Base-by-base conservation (phyloP, 2,888 invertebrate species). In the Cordilura impudica region DNA sequence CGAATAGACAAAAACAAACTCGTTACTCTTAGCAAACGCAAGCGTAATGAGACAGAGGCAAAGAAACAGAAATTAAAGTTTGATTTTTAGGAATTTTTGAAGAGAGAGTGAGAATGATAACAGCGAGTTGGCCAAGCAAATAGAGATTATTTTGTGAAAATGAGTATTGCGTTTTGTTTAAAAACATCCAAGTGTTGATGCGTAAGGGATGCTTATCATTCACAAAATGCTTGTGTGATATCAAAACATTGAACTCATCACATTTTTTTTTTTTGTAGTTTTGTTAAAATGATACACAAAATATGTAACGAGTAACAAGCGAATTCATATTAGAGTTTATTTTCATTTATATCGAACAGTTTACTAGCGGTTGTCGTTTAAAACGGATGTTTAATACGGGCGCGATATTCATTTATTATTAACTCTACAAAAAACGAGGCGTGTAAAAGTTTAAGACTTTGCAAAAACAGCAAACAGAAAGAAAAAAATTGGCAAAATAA, bases 301-400 rank as follows among this genome's bases (percentile, higher is more conserved):
- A 53, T 70, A 69, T 58, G 61, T 67, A 75, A 79, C 79, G 79
- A 79, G 79, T 79, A 60, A 43, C 49, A 53, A 70, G 49, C 56
- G 69, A 76, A 76, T 76, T 43, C 54, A 74, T 70, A 39, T 49
- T 79, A 67, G 63, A 67, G 71, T 75, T 56, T 75, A 70, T 63
- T 71, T 75, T 71, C 21, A 56, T 47, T 26, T 23, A 31, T 72
- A 65, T 72, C 81, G 81, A 83, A 81, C 81, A 87, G 87, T 87
- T 87, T 87, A 84, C 86, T 84, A 87, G 87, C 85, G 85, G 81
- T 84, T 84, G 84, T 87, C 87, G 86, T 85, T 81, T 81, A 82
- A 83, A 78, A 81, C 84, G 83, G 87, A 84, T 81, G 87, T 86
- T 81, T 70, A 53, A 35, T 51, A 61, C 75, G 71, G 43, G 53